Evolutionary conservation across 2,888 invertebrate species (phyloP), one percentile per base, ranked within the genome.

Genomic region (Xanthorhoe designata): DNA sequence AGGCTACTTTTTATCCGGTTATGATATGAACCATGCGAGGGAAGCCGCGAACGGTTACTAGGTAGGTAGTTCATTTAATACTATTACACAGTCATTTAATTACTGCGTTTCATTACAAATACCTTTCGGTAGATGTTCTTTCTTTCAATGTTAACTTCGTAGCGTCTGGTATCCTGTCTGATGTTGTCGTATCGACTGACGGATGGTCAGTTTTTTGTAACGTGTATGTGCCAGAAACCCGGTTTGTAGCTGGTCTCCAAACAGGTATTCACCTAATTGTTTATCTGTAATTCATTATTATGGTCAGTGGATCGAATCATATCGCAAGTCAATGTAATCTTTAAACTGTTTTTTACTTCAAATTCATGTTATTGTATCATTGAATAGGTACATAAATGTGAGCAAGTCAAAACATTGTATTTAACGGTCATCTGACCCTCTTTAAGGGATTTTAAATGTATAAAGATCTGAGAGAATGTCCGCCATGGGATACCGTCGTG

Each of bases 151-250:
- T 45, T 52, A 15, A 10, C 38, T 38, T 38, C 10, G 10, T 13
- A 13, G 13, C 13, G 10, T 42, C 4, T 13, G 10, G 4, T 42
- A 42, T 42, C 13, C 38, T 42, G 38, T 42, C 38, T 42, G 38
- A 42, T 42, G 3, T 10, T 10, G 13, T 10, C 13, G 38, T 42
- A 42, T 38, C 29, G 51, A 18, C 35, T 60, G 61, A 73, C 69
- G 69, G 68, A 73, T 73, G 69, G 64, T 51, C 64, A 74, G 74
- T 78, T 78, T 75, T 77, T 78, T 69, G n/a, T 72, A 61, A 59
- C 71, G 38, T 42, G 38, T 13, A 56, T 69, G 73, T 72, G 69
- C 73, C 71, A 75, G 61, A 71, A 75, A 74, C 75, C 74, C 67
- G 63, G 66, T 66, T 66, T 61, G 19, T 61, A 63, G 68, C 72